These are phyloP conservation scores for Neoascia interrupta DNA, from an alignment of 2,888 invertebrate genomes.

Conservation along the genomic window DNA sequence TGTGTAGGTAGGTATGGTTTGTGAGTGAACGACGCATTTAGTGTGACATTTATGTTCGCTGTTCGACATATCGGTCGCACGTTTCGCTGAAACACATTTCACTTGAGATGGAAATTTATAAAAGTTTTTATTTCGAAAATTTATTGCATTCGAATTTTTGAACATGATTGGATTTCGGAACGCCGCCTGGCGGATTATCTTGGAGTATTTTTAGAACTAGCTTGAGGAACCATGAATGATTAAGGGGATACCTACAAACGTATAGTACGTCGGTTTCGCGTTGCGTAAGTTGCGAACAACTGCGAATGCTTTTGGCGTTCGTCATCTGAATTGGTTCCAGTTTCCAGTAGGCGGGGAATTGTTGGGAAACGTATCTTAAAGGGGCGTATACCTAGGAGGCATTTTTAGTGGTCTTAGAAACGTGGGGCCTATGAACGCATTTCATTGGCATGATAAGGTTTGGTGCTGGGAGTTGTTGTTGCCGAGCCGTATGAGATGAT, in stretches of 20 bases:
- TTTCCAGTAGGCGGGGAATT: constrained; percentile 48
- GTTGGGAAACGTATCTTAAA: constrained; percentile 1
- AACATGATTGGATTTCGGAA: neutral
- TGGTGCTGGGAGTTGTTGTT: neutral
- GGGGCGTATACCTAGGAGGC: constrained; percentile 68
- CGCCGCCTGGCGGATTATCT: constrained; percentile 16
- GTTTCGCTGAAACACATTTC: constrained; percentile 11
- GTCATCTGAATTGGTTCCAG: neutral
- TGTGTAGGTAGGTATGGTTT: neutral
- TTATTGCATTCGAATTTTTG: constrained; percentile 10
- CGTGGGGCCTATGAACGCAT: neutral
- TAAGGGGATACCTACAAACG: too few species aligned
- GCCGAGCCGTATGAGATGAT: too few species aligned
- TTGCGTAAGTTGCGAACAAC: constrained; percentile 59
- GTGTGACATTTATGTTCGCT: constrained; percentile 37
- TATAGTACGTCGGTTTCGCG: too few species aligned
- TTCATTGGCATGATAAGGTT: neutral
- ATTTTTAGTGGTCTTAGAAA: constrained; percentile 14
- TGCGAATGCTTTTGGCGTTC: neutral
- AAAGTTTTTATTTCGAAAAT: neutral
- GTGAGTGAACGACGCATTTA: constrained; percentile 26
- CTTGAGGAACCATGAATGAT: constrained; percentile 27
- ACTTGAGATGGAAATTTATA: neutral
- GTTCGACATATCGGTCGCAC: constrained; percentile 11
- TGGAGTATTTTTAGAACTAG: constrained; percentile 48